phyloP scores from a whole-genome alignment of 92 coral and sea anemone genomes.

The Phenganax subtilis region DNA sequence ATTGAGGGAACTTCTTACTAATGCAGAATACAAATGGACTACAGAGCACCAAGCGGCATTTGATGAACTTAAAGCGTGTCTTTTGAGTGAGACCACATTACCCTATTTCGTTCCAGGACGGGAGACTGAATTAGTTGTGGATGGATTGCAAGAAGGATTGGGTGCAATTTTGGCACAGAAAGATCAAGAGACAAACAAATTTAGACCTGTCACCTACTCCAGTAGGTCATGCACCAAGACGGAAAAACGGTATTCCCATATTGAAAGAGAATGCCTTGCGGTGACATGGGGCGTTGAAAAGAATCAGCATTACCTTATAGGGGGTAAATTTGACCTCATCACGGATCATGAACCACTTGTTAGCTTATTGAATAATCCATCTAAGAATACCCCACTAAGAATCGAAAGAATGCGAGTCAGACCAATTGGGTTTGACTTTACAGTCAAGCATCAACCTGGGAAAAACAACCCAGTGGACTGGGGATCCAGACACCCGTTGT shows the following conservation, averaged over 20 bases:
- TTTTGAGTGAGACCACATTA: too few species aligned
- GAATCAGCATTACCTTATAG: too few species aligned
- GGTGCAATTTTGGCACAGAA: neutral
- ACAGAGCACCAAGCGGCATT: constrained; percentile 38
- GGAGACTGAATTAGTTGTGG: too few species aligned
- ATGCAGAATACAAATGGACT: constrained; percentile 36
- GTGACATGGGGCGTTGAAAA: neutral
- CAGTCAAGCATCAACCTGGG: neutral
- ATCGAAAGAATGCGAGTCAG: neutral
- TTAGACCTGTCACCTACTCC: neutral
- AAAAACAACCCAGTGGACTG: neutral
- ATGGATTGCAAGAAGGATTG: neutral
- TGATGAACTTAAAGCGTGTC: neutral
- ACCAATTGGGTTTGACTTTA: neutral
- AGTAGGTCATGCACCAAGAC: constrained; percentile 10
- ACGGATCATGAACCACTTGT: neutral
- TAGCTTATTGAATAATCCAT: neutral
- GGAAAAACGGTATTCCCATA: constrained; percentile 32
- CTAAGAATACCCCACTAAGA: neutral
- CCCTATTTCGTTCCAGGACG: too few species aligned
- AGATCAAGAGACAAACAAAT: neutral
- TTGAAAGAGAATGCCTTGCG: neutral
- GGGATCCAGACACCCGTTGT: neutral
- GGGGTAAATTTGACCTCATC: neutral
- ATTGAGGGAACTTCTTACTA: constrained; percentile 26